Evolutionary conservation across 64 coral and sea anemone genomes (phyloP).

Genomic region (Actinia tenebrosa): DNA sequence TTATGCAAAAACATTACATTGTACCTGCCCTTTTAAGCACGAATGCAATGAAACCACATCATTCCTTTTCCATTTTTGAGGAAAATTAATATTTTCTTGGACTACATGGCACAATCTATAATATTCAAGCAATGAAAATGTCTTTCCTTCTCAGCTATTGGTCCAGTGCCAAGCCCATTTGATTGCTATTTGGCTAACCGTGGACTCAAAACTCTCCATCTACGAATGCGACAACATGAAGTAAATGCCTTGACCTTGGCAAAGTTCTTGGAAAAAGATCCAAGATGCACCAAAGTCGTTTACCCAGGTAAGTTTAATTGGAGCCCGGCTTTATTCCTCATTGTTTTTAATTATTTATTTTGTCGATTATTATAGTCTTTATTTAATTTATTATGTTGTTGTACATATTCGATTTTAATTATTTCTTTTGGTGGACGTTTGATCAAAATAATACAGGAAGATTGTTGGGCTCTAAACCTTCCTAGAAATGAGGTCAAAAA

Average conservation of each 20-base stretch:
- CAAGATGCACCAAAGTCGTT: slow-evolving; percentile 61
- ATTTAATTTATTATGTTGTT: too few relatives aligned
- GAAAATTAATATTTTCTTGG: too few relatives aligned
- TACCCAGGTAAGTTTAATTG: slow-evolving; percentile 58
- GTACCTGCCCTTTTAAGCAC: too few relatives aligned
- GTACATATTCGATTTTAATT: too few relatives aligned
- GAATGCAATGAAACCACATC: too few relatives aligned
- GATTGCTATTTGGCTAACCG: slow-evolving; percentile 87
- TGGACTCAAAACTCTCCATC: slow-evolving; percentile 84
- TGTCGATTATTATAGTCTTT: too few relatives aligned
- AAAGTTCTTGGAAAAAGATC: slow-evolving; percentile 67
- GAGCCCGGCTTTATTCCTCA: neutral
- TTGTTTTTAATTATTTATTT: too few relatives aligned
- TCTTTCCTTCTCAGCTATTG: slow-evolving; percentile 52
- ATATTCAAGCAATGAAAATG: neutral
- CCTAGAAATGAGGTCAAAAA: neutral
- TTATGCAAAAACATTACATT: too few relatives aligned
- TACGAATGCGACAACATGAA: slow-evolving; percentile 80
- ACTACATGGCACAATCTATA: neutral
- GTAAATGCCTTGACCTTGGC: slow-evolving; percentile 81
- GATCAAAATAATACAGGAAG: too few relatives aligned
- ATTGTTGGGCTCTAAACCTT: too few relatives aligned
- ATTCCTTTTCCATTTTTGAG: too few relatives aligned
- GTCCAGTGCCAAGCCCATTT: slow-evolving; percentile 86
- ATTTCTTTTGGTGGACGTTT: too few relatives aligned